A percentile compares a stretch with the other conserved stretches of the same genome.
These are phyloP conservation scores for Myotis brandtii DNA, from an alignment of 2,113 vertebrate species.

Conservation along the genomic window DNA sequence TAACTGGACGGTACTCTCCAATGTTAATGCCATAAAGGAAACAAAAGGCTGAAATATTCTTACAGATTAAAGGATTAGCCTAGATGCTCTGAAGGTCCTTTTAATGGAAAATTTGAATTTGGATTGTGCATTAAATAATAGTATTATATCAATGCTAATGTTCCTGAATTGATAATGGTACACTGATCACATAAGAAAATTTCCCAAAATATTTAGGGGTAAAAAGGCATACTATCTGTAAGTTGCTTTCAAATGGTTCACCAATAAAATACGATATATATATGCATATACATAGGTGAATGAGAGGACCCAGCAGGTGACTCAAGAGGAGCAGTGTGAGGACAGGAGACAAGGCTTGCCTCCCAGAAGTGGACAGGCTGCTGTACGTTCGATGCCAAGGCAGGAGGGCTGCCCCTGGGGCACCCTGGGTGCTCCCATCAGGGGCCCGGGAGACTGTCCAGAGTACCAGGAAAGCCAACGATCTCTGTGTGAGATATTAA, in stretches of 20 bases:
- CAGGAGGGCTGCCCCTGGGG: neutral
- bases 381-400: accelerated
- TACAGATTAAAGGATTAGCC: neutral
- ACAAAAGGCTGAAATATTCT: neutral
- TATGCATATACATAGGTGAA: neutral
- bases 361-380: neutral
- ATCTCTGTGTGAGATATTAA: neutral
- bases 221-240: neutral
- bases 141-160: neutral
- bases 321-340: neutral
- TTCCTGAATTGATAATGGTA: neutral
- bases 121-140: neutral
- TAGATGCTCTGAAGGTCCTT: neutral
- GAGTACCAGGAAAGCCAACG: neutral
- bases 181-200: neutral
- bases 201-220: neutral
- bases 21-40: neutral
- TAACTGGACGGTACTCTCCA: neutral
- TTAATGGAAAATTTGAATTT: neutral
- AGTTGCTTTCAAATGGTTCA: neutral
- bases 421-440: neutral
- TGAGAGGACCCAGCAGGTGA: neutral
- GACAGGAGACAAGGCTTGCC: neutral
- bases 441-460: neutral
- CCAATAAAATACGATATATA: neutral